Evolutionary conservation across 2,797 vertebrate genomes (phyloP), one percentile per base, ranked within the genome.

Genomic region (Sebastes wilsoni): DNA sequence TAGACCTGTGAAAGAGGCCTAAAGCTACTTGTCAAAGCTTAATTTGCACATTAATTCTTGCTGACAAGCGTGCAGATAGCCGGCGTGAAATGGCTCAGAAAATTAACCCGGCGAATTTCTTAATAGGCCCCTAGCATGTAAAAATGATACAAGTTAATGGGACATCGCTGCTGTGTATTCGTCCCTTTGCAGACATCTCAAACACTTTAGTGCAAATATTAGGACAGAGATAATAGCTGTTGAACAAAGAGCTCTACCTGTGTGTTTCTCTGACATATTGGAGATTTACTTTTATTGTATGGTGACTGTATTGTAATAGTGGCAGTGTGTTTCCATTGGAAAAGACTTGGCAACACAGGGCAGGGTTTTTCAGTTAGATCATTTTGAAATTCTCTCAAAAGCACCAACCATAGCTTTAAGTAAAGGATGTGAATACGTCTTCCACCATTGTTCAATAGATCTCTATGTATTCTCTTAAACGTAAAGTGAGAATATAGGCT

Each of bases 11-110:
- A 83, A 77, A 12, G 62, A 78, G 71, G 78, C 88, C 87, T 72
- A 30, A 75, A 86, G 89, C 86, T 20, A 61, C 79, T 34, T 77
- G 71, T 80, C 77, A 52, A 4, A 70, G 62, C 83, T 75, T 86
- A 81, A 90, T 88, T 87, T 90, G 82, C 77, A 72, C 82, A 82
- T 90, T 89, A 80, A 89, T 90, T 84, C 87, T 81, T 71, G 77
- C 83, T 85, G 91, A 91, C 91, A 88, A 65, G 79, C 65, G 36
- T 80, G 65, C 54, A 87, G 82, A 90, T 82, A 87, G 75, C 77
- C 16, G 9, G 65, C 54, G n/a, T 72, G 83, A 82, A 85, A 55
- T 46, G 64, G 66, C 69, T 91, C 76, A 6, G 78, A 83, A 87
- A 90, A 85, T 89, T 52, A 88, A 87, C 85, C 83, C n/a, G n/a